Percentiles rank a stretch among this genome's conserved stretches.
These are phyloP conservation scores for Globicephala melas DNA, from an alignment of 2,113 vertebrate genomes.

Conservation along the genomic window DNA sequence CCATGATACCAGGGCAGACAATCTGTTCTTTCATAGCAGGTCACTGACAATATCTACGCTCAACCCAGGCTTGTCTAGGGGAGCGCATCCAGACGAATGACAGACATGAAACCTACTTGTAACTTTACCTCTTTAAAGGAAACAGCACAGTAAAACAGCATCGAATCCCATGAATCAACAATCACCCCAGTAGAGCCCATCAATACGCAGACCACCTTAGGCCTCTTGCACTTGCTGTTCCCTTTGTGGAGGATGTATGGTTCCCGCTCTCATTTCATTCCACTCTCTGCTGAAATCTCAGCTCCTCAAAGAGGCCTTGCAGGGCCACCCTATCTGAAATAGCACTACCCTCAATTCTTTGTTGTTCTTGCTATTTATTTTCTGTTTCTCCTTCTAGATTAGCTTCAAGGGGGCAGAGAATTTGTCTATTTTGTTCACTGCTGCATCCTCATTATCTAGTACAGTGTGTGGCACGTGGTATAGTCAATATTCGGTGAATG, in stretches of 20 bases:
- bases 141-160: neutral
- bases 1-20: neutral
- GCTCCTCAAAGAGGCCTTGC: neutral
- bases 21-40: neutral
- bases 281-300: neutral
- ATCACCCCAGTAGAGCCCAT: neutral
- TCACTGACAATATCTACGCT: neutral
- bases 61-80: neutral
- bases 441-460: neutral
- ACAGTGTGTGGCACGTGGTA: neutral
- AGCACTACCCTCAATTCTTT: neutral
- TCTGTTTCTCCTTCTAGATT: neutral
- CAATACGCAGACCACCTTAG: neutral
- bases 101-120: neutral
- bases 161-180: neutral
- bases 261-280: neutral
- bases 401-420: neutral
- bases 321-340: neutral
- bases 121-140: neutral
- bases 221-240: neutral
- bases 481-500: neutral
- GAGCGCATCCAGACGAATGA: neutral
- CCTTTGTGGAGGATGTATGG: too few relatives aligned
- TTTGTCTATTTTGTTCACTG: neutral
- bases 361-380: neutral